Conservation (phyloP, 1,140 invertebrate genomes). For the Euura lappo region DNA sequence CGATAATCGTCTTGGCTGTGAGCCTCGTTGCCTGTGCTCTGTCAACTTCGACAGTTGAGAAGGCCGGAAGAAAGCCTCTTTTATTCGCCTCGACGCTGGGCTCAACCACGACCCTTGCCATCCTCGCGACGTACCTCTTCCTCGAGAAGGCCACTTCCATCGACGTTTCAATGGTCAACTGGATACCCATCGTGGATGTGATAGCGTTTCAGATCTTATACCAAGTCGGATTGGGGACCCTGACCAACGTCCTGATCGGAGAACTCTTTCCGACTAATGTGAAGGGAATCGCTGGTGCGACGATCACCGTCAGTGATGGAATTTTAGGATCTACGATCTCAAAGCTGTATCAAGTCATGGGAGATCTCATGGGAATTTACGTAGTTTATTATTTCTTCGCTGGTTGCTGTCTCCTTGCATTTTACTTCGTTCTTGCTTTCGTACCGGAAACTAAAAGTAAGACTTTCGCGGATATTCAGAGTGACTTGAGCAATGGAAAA, state of each 20-base stretch:
- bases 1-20: conserved; percentile 74
- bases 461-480: conserved; percentile 55
- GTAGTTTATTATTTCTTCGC: conserved; percentile 80
- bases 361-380: conserved; percentile 67
- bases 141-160: conserved; percentile 38
- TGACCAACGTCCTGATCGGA: conserved; percentile 77
- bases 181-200: conserved; percentile 71
- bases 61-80: conserved; percentile 72
- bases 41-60: conserved; percentile 73
- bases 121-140: conserved; percentile 69
- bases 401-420: conserved; percentile 59
- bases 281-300: conserved; percentile 72
- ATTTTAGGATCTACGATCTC: conserved; percentile 79
- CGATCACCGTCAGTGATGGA: conserved; percentile 71
- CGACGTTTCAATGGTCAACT: conserved; percentile 52
- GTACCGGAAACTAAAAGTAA: conserved; percentile 60
- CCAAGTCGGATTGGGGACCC: conserved; percentile 75
- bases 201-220: conserved; percentile 75
- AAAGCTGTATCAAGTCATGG: conserved; percentile 75
- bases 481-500: conserved; percentile 31
- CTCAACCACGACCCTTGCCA: conserved; percentile 62
- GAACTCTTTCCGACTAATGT: conserved; percentile 79
- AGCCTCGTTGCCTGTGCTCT: conserved; percentile 70
- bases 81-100: conserved; percentile 69
- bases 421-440: conserved; percentile 47